Base-by-base conservation (phyloP, 1,140 invertebrate species). In the Trypoxylus dichotomus region DNA sequence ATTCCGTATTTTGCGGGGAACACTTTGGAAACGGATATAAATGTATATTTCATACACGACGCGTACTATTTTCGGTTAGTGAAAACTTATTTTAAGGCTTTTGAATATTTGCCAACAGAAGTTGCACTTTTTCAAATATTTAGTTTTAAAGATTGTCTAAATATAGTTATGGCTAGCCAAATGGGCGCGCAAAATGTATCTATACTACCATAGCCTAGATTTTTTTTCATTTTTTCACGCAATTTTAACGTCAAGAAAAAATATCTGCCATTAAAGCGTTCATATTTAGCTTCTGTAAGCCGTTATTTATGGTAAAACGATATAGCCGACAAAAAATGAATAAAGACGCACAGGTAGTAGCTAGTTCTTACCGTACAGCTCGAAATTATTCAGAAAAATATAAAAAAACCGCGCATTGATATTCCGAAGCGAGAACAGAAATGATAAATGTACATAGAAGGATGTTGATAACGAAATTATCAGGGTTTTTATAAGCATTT, bases 91-190 rank as follows among this genome's bases (percentile, higher is more conserved):
- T 79, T 76, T 54, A 15, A 13, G 41, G 19, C n/a, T 63, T 37
- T 72, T 72, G 75, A 60, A 72, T n/a, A 76, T 37, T 27, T 71
- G 71, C 74, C 60, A 54, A 75, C 13, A 29, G 29, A 74, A 63
- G 60, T 19, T 47, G 32, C 29, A 29, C 8, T 42, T 76, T 76
- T 76, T 76, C 60, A 76, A 76, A 76, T 60, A 76, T 76, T 54
- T 76, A 54, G 47, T 58, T 76, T 76, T 76, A 54, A 54, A 71
- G 21, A 58, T 37, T 77, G 29, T 68, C 58, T 77, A 60, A 32
- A 73, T 73, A 73, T 73, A 73, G 3, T 13, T 42, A 73, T 19
- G 71, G 13, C 13, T 13, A 3, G 60, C 6, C 3, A 24, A 63
- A 63, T 63, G 19, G 6, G 60, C 60, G 60, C 60, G 1, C n/a